Percentiles rank a stretch among this genome's conserved stretches.
Evolutionary conservation across 2,113 vertebrate species (phyloP).

Genomic region (Camelus bactrianus): DNA sequence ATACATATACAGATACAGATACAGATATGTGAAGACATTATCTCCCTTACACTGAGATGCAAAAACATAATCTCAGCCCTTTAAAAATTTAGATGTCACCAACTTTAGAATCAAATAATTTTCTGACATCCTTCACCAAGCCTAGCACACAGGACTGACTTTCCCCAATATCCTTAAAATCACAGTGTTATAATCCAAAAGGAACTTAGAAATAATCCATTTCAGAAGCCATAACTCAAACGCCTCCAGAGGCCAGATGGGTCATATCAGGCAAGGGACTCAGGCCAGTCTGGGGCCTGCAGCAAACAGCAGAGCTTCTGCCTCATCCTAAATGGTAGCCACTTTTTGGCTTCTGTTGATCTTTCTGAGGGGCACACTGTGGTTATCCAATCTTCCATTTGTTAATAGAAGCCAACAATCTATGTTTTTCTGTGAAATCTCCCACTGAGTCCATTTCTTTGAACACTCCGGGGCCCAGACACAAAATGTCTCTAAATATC

Average conservation of each 20-base stretch:
- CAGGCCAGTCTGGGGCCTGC: background rate
- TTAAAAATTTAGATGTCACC: background rate
- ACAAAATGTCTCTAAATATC: background rate
- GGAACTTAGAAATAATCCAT: background rate
- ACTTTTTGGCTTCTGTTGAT: background rate
- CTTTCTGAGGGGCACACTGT: background rate
- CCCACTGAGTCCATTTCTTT: background rate
- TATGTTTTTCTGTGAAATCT: background rate
- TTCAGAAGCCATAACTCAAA: background rate
- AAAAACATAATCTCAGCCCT: background rate
- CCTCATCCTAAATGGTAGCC: background rate
- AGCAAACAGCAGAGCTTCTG: background rate
- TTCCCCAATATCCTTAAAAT: background rate
- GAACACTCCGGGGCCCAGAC: background rate
- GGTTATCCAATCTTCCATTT: background rate
- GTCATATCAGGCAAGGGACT: background rate
- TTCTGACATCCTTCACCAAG: background rate
- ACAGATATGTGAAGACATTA: too few species aligned
- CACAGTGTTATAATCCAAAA: background rate
- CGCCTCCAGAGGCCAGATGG: background rate
- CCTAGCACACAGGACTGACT: background rate
- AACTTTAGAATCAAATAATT: constrained; percentile 22
- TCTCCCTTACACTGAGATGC: background rate
- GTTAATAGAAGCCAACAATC: background rate
- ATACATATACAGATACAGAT: too few species aligned